Evolutionary conservation across 1,140 invertebrate species (phyloP).

Genomic region (Propsilocerus akamusi): DNA sequence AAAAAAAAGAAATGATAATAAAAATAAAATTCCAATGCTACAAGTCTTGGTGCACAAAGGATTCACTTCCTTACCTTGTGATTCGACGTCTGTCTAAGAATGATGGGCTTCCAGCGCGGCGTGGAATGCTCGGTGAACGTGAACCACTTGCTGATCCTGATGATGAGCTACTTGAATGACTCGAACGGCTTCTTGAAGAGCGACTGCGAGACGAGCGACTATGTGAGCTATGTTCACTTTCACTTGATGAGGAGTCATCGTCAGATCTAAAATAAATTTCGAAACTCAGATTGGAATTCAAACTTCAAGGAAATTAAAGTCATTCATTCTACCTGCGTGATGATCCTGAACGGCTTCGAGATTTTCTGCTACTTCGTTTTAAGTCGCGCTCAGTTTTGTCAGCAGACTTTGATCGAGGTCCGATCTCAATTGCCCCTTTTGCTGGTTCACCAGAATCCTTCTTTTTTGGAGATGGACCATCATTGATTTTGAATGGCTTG

Average conservation of each 20-base stretch:
- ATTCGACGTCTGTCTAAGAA: conserved; percentile 76
- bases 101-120: conserved; percentile 73
- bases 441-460: neutral
- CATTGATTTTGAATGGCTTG: neutral
- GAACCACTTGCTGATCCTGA: conserved; percentile 25
- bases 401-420: conserved; percentile 14
- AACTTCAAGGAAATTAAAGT: neutral
- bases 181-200: conserved; percentile 5
- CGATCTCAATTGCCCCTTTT: conserved; percentile 11
- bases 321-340: conserved; percentile 8
- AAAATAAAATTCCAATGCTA: conserved; percentile 5
- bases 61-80: conserved; percentile 51
- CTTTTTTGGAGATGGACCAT: neutral
- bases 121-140: conserved; percentile 68
- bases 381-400: conserved; percentile 12
- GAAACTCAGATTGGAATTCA: neutral
- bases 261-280: neutral
- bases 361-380: conserved; percentile 5
- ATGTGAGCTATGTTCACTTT: neutral
- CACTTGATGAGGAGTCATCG: neutral
- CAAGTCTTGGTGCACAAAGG: neutral
- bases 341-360: conserved; percentile 25
- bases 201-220: neutral
- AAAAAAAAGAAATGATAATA: conserved; percentile 16
- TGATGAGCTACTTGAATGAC: neutral